These are phyloP conservation scores for Saccostrea glomerata DNA, from an alignment of 1,140 invertebrate genomes.

Conservation along the genomic window DNA sequence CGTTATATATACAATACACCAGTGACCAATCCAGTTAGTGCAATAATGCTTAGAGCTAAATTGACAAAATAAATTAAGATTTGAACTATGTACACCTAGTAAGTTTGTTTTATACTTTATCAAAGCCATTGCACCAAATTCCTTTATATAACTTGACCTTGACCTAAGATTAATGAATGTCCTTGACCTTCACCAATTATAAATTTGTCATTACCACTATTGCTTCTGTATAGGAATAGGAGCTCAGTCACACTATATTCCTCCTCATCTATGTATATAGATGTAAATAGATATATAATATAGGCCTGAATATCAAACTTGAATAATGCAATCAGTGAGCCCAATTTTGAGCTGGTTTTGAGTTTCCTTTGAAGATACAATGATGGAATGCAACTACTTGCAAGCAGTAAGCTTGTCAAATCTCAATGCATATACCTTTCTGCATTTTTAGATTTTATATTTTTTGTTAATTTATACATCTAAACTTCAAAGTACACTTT, in stretches of 20 bases:
- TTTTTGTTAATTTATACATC: too few relatives aligned
- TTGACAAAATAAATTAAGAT: too few relatives aligned
- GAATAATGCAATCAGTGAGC: neutral
- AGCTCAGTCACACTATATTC: slow-evolving; percentile 15
- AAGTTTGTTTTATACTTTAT: neutral
- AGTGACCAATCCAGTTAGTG: too few relatives aligned
- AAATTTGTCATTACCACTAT: neutral
- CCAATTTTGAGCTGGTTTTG: neutral
- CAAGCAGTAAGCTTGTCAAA: neutral
- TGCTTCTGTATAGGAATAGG: slow-evolving; percentile 7
- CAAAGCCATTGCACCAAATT: neutral
- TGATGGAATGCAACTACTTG: too few relatives aligned
- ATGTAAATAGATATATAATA: neutral
- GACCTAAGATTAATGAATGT: neutral
- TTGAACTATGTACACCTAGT: too few relatives aligned
- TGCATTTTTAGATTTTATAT: too few relatives aligned
- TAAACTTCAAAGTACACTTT: too few relatives aligned
- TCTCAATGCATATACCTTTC: too few relatives aligned
- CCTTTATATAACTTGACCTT: neutral
- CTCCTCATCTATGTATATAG: slow-evolving; percentile 5
- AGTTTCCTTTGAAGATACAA: too few relatives aligned
- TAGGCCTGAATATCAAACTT: neutral
- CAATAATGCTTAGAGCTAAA: too few relatives aligned
- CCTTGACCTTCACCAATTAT: slow-evolving; percentile 5
- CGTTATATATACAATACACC: too few relatives aligned